Conservation (phyloP, 2,113 vertebrate genomes). For the Manacus vitellinus region DNA sequence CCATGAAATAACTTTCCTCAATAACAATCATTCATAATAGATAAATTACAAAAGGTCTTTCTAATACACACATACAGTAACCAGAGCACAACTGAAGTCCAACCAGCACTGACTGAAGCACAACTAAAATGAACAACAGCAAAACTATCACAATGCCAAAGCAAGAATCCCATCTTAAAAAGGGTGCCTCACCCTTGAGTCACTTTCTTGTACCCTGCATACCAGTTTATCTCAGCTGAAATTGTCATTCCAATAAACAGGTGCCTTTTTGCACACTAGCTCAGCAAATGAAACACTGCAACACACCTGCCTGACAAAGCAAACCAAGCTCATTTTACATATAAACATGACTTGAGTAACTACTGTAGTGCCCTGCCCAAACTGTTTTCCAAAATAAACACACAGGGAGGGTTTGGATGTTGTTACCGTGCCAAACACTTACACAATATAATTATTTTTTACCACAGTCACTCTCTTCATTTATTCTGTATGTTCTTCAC, state of each 20-base stretch:
- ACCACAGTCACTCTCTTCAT: background rate
- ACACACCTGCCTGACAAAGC: background rate
- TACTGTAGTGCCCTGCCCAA: background rate
- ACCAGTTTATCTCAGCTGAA: background rate
- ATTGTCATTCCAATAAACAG: background rate
- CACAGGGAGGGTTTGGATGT: background rate
- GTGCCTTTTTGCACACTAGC: background rate
- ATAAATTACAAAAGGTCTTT: background rate
- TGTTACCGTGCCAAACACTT: background rate
- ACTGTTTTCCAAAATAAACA: background rate
- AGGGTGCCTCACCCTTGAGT: background rate
- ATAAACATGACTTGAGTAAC: background rate
- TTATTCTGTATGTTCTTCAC: background rate
- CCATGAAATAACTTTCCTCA: constrained; percentile 19
- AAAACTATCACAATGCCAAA: background rate
- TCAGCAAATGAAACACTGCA: background rate
- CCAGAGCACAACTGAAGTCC: background rate
- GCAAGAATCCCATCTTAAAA: background rate
- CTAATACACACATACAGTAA: background rate
- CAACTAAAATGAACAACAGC: background rate
- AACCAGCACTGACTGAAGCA: background rate
- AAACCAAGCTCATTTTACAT: background rate
- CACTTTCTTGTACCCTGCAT: background rate
- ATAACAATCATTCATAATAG: background rate
- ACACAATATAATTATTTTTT: background rate